Conservation (phyloP, 2,113 vertebrate genomes). For the Cygnus buccinator region DNA sequence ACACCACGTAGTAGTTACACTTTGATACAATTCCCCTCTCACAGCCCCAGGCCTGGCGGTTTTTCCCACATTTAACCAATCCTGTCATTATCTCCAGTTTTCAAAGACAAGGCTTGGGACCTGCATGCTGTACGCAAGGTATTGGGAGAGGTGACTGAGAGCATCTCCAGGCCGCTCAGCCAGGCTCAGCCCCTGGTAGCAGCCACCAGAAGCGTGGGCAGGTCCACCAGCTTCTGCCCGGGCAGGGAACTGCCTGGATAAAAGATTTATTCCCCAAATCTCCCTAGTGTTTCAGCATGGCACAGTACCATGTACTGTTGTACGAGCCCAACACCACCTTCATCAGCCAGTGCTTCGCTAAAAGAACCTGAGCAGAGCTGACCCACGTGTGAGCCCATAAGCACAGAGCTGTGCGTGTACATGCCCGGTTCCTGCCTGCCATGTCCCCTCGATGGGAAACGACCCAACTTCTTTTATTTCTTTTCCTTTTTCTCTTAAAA, state of each 20-base stretch:
- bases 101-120: neutral
- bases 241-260: neutral
- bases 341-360: neutral
- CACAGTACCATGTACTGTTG: neutral
- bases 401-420: neutral
- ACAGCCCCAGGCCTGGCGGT: neutral
- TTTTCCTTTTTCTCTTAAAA: neutral
- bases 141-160: neutral
- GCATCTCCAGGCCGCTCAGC: neutral
- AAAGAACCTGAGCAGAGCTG: neutral
- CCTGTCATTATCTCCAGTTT: neutral
- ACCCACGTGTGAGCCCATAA: accelerated
- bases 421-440: neutral
- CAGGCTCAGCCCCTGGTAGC: neutral
- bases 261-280: neutral
- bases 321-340: neutral
- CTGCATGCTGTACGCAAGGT: neutral
- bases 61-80: neutral
- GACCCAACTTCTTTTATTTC: neutral
- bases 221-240: neutral
- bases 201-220: neutral
- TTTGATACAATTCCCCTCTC: neutral
- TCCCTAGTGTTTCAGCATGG: neutral
- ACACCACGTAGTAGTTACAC: neutral
- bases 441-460: neutral